Base-by-base conservation (phyloP, 2,888 invertebrate genomes). In the Heliconius hortense region DNA sequence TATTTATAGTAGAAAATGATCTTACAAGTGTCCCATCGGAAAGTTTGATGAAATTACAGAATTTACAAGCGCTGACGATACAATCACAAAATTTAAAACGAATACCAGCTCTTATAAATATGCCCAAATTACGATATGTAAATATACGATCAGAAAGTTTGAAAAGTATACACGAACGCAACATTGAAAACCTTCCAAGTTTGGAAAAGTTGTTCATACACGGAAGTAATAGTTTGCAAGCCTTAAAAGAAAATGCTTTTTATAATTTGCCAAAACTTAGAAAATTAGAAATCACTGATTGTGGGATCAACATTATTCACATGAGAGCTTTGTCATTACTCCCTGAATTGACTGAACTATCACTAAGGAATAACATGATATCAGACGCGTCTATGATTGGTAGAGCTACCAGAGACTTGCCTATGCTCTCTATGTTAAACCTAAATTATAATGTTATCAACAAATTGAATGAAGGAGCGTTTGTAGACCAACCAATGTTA, bases 1-100 rank as follows among this genome's bases (percentile, higher is more conserved):
- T 98, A 74, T 98, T 96, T 83, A 95, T 98, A 48, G 98, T 98
- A 3, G 98, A 98, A 89, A 97, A 97, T 24, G 96, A 97, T 80
- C 88, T 98, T 71, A 95, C 97, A 78, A 97, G 96, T 81, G 92
- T 98, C 71, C 97, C 98, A 0, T 95, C 96, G 1, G 97, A 97
- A 87, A 97, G 97, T 82, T 89, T 98, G 68, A 95, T 95, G 79
- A 96, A 96, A 82, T 91, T 97, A 82, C 95, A 95, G 82, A 96
- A 96, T 80, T 93, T 98, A 73, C 96, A 98, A 93, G 98, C 98
- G 4, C 95, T 98, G 63, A 98, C 98, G 1, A 95, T 98, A 82
- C 97, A 97, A 87, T 96, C 97, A 13, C 96, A 96, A 77, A 95
- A 95, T 79, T 91, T 98, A 79, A 97, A 97, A 86, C 94, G 97